Percentiles rank a stretch among this genome's conserved stretches.
Evolutionary conservation across 2,888 invertebrate species (phyloP).

Genomic region (Muschampia plurimacula): DNA sequence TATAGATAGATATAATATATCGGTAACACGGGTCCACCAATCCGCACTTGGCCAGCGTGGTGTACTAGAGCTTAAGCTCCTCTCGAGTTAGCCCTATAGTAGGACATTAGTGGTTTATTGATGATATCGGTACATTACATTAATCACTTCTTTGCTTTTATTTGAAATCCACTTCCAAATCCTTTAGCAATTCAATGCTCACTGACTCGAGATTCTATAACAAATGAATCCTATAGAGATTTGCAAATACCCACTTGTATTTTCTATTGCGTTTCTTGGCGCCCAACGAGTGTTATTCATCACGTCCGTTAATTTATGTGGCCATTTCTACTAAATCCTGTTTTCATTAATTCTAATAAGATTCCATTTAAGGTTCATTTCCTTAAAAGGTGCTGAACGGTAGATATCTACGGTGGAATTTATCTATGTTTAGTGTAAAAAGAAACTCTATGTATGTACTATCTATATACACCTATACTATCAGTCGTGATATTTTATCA

Average conservation of each 20-base stretch:
- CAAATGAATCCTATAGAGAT: constrained; percentile 31
- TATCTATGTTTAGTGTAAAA: constrained; percentile 18
- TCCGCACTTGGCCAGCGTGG: too few species aligned
- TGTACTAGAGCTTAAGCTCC: too few species aligned
- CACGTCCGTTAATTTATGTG: constrained; percentile 62
- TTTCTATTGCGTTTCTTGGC: constrained; percentile 44
- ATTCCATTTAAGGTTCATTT: constrained; percentile 61
- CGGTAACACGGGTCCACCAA: too few species aligned
- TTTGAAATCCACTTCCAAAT: constrained; percentile 11
- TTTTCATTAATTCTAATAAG: constrained; percentile 61
- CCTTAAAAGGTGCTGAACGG: constrained; percentile 60
- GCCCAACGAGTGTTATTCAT: constrained; percentile 55
- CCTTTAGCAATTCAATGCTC: constrained; percentile 20
- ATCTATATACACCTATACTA: neutral
- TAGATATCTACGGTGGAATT: constrained; percentile 41
- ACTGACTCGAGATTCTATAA: constrained; percentile 11
- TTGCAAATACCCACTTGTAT: constrained; percentile 35
- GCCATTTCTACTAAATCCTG: constrained; percentile 54
- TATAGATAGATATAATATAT: too few species aligned
- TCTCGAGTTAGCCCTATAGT: too few species aligned
- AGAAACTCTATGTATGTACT: neutral
- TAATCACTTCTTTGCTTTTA: neutral
- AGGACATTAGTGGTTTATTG: too few species aligned
- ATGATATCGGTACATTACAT: too few species aligned
- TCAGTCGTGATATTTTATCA: too few species aligned